phyloP scores from a whole-genome alignment of 1,140 invertebrate genomes.

The Zaprionus ghesquierei region DNA sequence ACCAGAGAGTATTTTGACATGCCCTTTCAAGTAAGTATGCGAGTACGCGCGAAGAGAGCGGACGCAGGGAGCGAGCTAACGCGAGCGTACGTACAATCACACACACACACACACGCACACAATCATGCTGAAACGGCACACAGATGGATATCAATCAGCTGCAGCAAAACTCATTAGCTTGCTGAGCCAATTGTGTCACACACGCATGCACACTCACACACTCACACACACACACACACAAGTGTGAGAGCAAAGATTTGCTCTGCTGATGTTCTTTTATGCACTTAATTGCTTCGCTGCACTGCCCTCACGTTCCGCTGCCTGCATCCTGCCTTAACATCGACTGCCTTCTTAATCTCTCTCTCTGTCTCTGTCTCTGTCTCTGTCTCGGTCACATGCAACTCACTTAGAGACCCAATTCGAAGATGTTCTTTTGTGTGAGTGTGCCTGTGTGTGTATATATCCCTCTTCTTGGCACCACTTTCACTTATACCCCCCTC shows the following conservation, averaged over 20 bases:
- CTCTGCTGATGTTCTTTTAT: constrained; percentile 33
- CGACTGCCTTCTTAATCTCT: not conserved
- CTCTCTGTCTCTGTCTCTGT: not conserved
- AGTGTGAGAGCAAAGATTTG: not conserved
- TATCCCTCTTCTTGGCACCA: not conserved
- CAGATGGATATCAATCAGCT: constrained; percentile 63
- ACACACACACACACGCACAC: not conserved
- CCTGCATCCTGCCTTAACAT: constrained; percentile 12
- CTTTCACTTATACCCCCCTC: not conserved
- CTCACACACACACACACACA: not conserved
- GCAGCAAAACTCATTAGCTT: constrained; percentile 70
- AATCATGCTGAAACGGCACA: not conserved
- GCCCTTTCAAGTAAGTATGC: constrained; percentile 63
- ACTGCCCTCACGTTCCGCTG: not conserved
- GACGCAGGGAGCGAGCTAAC: not conserved
- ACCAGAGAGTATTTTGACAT: constrained; percentile 55
- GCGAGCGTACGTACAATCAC: not conserved
- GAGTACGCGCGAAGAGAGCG: not conserved
- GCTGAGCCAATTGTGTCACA: constrained; percentile 62
- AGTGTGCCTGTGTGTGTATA: constrained; percentile 8
- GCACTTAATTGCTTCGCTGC: constrained; percentile 41
- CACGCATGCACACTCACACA: constrained; percentile 15
- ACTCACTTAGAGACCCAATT: constrained; percentile 9
- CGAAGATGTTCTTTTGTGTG: constrained; percentile 8
- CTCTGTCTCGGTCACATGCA: constrained; percentile 26